Evolutionary conservation across 2,113 vertebrate species (phyloP).

Genomic region (Hippocampus abdominalis): DNA sequence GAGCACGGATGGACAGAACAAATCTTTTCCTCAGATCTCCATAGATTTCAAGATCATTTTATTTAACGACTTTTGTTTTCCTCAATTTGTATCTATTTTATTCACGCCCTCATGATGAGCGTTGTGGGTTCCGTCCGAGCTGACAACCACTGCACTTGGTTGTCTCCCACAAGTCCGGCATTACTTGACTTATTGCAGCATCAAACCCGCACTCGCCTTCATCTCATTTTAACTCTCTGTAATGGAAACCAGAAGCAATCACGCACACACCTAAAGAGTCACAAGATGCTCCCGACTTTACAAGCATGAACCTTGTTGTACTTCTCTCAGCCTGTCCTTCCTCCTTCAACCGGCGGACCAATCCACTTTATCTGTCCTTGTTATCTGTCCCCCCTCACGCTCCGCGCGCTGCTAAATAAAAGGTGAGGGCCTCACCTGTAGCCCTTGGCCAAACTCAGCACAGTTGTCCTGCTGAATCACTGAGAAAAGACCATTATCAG

Average conservation of each 20-base stretch:
- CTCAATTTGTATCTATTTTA: too few species aligned
- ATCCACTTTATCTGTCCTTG: constrained; percentile 10
- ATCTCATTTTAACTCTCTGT: background rate
- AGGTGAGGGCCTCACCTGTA: constrained; percentile 8
- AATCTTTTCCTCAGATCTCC: too few species aligned
- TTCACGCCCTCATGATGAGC: too few species aligned
- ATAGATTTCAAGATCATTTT: too few species aligned
- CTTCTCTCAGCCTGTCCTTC: background rate
- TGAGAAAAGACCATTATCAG: background rate
- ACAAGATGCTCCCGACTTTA: background rate
- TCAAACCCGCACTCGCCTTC: background rate
- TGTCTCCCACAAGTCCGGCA: too few species aligned
- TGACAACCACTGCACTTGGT: background rate
- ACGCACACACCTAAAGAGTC: background rate
- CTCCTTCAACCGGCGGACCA: background rate
- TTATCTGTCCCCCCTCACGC: background rate
- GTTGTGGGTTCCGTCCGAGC: too few species aligned
- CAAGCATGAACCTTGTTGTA: background rate
- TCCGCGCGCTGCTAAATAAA: background rate
- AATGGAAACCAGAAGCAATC: background rate
- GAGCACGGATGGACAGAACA: too few species aligned
- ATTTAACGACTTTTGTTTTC: too few species aligned
- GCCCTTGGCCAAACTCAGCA: constrained; percentile 5
- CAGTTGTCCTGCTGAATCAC: constrained; percentile 6
- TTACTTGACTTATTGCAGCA: background rate